A percentile compares a stretch with the other conserved stretches of the same genome.
These are phyloP conservation scores for Drosophila mayri DNA, from an alignment of 1,140 invertebrate species.

Conservation along the genomic window DNA sequence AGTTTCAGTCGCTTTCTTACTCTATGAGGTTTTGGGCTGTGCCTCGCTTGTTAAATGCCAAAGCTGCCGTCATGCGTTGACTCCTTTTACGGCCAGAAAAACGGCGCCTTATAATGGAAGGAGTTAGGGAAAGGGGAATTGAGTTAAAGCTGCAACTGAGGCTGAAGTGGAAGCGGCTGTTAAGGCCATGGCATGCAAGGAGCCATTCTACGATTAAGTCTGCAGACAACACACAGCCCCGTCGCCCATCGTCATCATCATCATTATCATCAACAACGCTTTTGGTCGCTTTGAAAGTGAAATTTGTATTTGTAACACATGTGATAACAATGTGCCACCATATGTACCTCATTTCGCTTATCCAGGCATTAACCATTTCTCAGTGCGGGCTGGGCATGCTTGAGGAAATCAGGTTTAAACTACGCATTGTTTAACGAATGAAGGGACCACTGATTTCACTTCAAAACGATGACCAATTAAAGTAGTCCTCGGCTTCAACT, in stretches of 20 bases:
- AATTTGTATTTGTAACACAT: slow-evolving; percentile 66
- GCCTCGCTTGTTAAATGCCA: slow-evolving; percentile 61
- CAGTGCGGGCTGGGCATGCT: slow-evolving; percentile 8
- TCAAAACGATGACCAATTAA: background rate
- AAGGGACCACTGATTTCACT: background rate
- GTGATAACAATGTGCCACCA: slow-evolving; percentile 25
- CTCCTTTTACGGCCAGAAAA: slow-evolving; percentile 66
- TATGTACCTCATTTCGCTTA: background rate
- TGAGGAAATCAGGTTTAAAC: slow-evolving; percentile 1
- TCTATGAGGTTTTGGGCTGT: slow-evolving; percentile 15
- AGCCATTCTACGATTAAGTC: slow-evolving; percentile 9
- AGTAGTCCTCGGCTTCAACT: background rate
- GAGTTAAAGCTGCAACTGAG: slow-evolving; percentile 31
- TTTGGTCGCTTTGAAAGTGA: slow-evolving; percentile 71
- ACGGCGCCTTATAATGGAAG: slow-evolving; percentile 50
- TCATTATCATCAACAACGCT: slow-evolving; percentile 30
- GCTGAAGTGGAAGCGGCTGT: slow-evolving; percentile 37
- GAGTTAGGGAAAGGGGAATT: background rate
- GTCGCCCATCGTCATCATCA: slow-evolving; percentile 35
- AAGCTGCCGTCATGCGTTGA: slow-evolving; percentile 62
- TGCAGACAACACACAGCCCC: slow-evolving; percentile 3
- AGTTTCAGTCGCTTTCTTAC: background rate
- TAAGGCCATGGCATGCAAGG: slow-evolving; percentile 34
- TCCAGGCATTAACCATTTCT: slow-evolving; percentile 22
- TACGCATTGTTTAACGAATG: background rate